phyloP scores from a whole-genome alignment of 2,797 vertebrate species.

The Myotis findleyi region DNA sequence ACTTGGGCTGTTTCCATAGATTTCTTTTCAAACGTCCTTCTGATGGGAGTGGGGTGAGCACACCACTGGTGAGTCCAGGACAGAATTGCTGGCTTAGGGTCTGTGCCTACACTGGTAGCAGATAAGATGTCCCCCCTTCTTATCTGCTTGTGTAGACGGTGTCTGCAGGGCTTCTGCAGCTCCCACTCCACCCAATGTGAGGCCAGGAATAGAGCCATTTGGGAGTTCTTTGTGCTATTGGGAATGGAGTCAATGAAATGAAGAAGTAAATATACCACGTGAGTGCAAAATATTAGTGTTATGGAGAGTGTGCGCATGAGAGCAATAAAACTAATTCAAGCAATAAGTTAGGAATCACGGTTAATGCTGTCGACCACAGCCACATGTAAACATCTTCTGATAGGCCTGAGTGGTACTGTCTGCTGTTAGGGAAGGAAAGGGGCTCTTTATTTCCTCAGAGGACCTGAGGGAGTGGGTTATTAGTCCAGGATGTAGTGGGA shows the following conservation, averaged over 20 bases:
- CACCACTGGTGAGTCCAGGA: background rate
- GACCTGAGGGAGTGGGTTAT: background rate
- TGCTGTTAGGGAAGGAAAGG: background rate
- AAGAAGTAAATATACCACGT: background rate
- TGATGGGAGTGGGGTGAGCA: background rate
- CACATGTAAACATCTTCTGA: background rate
- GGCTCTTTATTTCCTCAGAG: background rate
- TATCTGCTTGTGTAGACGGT: background rate
- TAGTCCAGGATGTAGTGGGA: background rate
- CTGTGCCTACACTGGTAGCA: rapidly evolving
- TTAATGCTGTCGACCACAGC: too few species aligned
- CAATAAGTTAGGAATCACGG: background rate
- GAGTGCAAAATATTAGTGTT: background rate
- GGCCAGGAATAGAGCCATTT: background rate
- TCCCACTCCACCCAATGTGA: background rate
- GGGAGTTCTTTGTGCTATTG: background rate
- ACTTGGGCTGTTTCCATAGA: background rate
- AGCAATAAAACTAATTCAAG: background rate
- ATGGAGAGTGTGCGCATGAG: rapidly evolving
- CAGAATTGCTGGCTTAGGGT: rapidly evolving
- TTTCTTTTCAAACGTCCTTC: background rate
- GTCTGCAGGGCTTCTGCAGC: rapidly evolving
- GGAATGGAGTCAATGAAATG: background rate
- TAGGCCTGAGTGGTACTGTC: background rate
- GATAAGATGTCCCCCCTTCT: rapidly evolving